A percentile compares a stretch with the other conserved stretches of the same genome.
Conservation (phyloP, 2,888 invertebrate genomes). For the Meandrusa payeni region DNA sequence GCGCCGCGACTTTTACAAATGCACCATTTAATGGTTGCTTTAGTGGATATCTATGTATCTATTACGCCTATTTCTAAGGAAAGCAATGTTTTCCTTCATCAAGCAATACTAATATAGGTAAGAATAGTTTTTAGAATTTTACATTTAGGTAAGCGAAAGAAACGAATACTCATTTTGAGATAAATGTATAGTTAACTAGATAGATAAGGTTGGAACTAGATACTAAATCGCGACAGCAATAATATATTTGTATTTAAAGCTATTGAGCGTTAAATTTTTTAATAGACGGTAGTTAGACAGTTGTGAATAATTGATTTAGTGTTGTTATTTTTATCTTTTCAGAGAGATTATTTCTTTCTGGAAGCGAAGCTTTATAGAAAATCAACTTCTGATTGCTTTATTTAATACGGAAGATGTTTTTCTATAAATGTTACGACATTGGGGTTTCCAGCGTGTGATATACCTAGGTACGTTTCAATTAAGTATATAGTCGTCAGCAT, state of each 20-base stretch:
- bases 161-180: constrained; percentile 77
- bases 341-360: constrained; percentile 61
- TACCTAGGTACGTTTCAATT: constrained; percentile 71
- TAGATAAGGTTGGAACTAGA: constrained; percentile 52
- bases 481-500: constrained; percentile 77
- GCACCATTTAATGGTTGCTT: constrained; percentile 71
- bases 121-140: constrained; percentile 55
- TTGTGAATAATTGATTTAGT: constrained; percentile 72
- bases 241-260: constrained; percentile 80
- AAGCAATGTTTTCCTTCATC: constrained; percentile 69
- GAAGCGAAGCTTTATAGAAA: constrained; percentile 37
- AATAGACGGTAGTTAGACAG: constrained; percentile 73
- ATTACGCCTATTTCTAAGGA: constrained; percentile 62
- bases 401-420: constrained; percentile 22
- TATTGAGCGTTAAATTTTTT: constrained; percentile 79
- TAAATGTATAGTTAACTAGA: constrained; percentile 63
- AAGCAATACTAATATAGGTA: constrained; percentile 77
- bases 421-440: constrained; percentile 27
- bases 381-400: constrained; percentile 31
- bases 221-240: constrained; percentile 76
- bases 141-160: constrained; percentile 60
- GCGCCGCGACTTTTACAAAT: constrained; percentile 46
- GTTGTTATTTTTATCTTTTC: constrained; percentile 70
- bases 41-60: constrained; percentile 52
- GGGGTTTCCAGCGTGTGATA: constrained; percentile 76